These are phyloP conservation scores for Ascidia mentula DNA, from an alignment of 23 tunicate genomes.

Conservation along the genomic window DNA sequence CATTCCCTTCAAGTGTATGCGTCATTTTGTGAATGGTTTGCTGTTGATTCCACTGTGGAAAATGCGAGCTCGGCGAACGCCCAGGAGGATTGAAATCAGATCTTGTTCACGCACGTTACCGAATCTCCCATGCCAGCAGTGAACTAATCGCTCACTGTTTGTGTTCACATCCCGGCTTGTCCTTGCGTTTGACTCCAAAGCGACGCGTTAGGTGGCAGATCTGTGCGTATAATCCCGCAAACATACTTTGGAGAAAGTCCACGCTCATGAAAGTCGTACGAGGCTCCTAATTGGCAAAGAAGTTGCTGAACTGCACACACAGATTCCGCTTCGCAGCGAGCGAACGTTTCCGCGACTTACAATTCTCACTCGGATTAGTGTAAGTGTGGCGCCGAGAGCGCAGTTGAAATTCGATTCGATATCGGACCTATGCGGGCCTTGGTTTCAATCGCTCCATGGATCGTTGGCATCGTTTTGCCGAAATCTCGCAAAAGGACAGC, in stretches of 20 bases:
- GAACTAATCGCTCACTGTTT: neutral
- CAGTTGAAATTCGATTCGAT: too few relatives aligned
- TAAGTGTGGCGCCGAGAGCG: too few relatives aligned
- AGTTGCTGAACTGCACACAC: neutral
- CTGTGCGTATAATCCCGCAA: neutral
- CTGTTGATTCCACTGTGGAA: too few relatives aligned
- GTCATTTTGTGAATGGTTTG: too few relatives aligned
- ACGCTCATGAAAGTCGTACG: neutral
- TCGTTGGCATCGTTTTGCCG: too few relatives aligned
- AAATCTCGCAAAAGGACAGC: too few relatives aligned
- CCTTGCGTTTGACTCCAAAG: neutral
- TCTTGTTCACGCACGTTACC: neutral
- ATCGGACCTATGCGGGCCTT: too few relatives aligned
- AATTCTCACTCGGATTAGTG: too few relatives aligned
- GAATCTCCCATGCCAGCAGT: neutral
- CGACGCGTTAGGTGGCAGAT: neutral
- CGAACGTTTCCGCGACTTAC: neutral
- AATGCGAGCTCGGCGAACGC: too few relatives aligned
- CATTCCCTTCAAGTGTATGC: too few relatives aligned
- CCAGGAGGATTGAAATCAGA: conserved; percentile 6
- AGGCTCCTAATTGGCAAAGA: neutral
- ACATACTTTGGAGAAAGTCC: neutral
- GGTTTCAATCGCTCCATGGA: too few relatives aligned
- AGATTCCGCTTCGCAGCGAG: neutral
- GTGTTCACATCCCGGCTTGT: conserved; percentile 7